Base-by-base conservation (phyloP, 2,113 vertebrate genomes). In the Calonectris borealis region DNA sequence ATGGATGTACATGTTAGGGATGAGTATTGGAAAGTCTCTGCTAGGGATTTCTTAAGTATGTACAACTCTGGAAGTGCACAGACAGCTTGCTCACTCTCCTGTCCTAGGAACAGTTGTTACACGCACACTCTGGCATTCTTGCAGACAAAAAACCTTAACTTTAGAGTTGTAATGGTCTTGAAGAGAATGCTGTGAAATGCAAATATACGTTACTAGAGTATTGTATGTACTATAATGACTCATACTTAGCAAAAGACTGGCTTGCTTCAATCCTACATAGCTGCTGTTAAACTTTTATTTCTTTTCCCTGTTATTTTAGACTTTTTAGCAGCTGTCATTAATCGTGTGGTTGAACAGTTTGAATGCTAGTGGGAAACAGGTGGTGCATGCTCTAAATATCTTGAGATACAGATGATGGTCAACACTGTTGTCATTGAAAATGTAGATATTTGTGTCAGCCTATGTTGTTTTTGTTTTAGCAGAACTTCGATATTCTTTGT, bases 321-420 rank as follows among this genome's bases (percentile, higher is more conserved):
- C 96, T 80, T 93, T 96, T 88, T 96, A 97, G 93, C 97, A 99
- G 97, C 98, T 98, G 98, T 98, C 96, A 94, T 88, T 98, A 96
- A 98, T 98, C 32, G 66, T 98, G 88, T 18, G 29, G 94, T 95
- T 97, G 96, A 98, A 97, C 94, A 95, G 81, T 97, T 96, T 97
- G 93, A 97, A 94, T 86, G 62, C 83, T 89, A 91, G 95, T 95
- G 91, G 96, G 96, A 95, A 98, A 96, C 98, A 98, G 97, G 97
- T 98, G 97, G 95, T 97, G 64, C 88, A 19, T 87, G 92, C 94
- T 97, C 96, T 95, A 96, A 61, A 69, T 95, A 94, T 42, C 93
- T 97, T 97, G 92, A 91, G 94, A 96, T 94, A 69, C 60, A 60
- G 83, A 90, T 46, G 82, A 90, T 73, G 94, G 85, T 95, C 85